These are phyloP conservation scores for Nothura maculosa DNA, from an alignment of 2,797 vertebrate genomes.

Conservation along the genomic window DNA sequence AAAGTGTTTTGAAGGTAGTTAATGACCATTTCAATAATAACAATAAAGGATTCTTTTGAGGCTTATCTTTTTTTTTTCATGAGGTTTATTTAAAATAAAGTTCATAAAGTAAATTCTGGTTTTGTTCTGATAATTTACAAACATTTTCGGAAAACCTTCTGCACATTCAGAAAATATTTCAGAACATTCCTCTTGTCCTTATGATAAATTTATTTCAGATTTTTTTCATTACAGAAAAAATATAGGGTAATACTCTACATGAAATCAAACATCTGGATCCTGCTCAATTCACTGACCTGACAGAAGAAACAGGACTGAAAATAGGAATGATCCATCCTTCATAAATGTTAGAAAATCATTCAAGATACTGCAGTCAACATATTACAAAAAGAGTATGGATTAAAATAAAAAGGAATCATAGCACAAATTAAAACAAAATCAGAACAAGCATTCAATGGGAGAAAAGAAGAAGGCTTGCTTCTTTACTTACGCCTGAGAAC, in stretches of 20 bases:
- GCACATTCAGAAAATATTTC: too few species aligned
- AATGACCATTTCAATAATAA: neutral
- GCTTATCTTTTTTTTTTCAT: neutral
- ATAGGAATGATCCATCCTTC: neutral
- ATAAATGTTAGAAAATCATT: neutral
- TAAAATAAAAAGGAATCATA: neutral
- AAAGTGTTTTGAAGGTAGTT: neutral
- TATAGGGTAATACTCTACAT: neutral
- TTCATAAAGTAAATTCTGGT: neutral
- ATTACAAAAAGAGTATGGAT: neutral
- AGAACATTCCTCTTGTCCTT: neutral
- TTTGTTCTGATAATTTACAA: neutral
- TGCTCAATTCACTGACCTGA: neutral
- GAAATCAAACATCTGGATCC: neutral
- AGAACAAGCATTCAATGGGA: neutral
- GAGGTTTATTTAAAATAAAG: neutral
- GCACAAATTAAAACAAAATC: accelerated
- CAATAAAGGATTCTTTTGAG: neutral
- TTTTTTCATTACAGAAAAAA: neutral
- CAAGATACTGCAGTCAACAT: neutral
- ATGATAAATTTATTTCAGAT: neutral
- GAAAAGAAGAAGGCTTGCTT: neutral
- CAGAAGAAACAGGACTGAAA: neutral
- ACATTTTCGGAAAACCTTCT: neutral
- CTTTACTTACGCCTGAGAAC: neutral